Base-by-base conservation (phyloP, 2,113 vertebrate species). In the Pleuronectes platessa region DNA sequence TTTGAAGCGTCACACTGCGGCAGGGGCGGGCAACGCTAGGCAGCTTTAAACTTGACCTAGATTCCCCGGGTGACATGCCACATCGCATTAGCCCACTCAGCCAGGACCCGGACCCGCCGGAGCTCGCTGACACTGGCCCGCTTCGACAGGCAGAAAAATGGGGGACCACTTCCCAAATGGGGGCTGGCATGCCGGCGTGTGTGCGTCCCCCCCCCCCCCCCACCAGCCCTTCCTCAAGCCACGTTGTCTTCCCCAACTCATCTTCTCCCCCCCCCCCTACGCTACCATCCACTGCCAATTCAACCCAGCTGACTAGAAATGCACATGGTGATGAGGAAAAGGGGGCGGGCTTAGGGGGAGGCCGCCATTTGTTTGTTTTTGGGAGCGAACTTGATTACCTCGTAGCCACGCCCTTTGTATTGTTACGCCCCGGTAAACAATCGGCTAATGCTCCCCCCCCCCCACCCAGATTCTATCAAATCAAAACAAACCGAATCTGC, bases 1-100 rank as follows among this genome's bases (percentile, higher is more conserved):
- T 76, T 56, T 18, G 90, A 85, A 63, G 59, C 69, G 71, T 87
- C 82, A 88, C 85, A 84, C 86, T 90, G 85, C 89, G 84, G 89
- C 65, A 92, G 89, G 80, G 49, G 0, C 8, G 12, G 86, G 86
- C 78, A 88, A 90, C 85, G 83, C 63, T 81, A 84, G 74, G 68
- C 68, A 78, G 91, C 91, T 94, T 91, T 94, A 92, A 96, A 96
- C 94, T 93, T 97, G 96, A 97, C 96, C 96, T 95, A 96, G 90
- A 96, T 97, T 94, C 87, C 65, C 64, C 79, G 88, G 89, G 88
- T 91, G 95, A 94, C 93, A 94, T 69, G 95, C 93, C 96, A 96
- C 94, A 93, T 92, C 83, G 88, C 80, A 96, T 97, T 96, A 96
- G 91, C 81, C 92, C 92, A 94, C 80, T 79, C 55, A 83, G 89